Percentiles rank a stretch among this genome's conserved stretches.
These are phyloP conservation scores for Caenorhabditis plicata DNA, from an alignment of 2,888 invertebrate species.

Conservation along the genomic window DNA sequence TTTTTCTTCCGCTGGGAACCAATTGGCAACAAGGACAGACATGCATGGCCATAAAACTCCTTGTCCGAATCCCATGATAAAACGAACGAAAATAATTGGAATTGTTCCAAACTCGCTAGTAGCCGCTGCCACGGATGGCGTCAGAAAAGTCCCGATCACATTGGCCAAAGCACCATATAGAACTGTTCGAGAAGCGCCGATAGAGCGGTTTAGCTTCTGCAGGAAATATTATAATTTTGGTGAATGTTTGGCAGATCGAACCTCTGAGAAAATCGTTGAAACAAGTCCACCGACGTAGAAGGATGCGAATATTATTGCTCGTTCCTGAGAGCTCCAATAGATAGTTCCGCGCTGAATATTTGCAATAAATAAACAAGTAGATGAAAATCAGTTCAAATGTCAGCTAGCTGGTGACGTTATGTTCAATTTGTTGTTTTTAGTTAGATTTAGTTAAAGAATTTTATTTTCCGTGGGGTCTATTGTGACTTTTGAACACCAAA, in stretches of 20 bases:
- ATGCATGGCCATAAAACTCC: slow-evolving; percentile 64
- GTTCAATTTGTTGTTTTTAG: no score
- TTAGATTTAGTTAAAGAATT: no score
- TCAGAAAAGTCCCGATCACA: slow-evolving; percentile 58
- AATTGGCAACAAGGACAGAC: slow-evolving; percentile 60
- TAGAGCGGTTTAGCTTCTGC: slow-evolving; percentile 31
- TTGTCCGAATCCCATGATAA: slow-evolving; percentile 64
- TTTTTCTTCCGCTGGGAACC: slow-evolving; percentile 63
- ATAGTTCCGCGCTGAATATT: slow-evolving; percentile 57
- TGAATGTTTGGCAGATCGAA: slow-evolving; percentile 14
- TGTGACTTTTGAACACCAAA: no score
- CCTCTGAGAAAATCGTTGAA: slow-evolving; percentile 41
- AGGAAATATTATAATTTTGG: not conserved
- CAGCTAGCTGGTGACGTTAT: no score
- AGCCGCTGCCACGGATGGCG: slow-evolving; percentile 57
- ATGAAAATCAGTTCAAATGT: no score
- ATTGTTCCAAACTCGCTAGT: slow-evolving; percentile 41
- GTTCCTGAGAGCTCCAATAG: slow-evolving; percentile 52
- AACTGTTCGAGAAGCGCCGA: slow-evolving; percentile 54
- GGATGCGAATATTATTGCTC: slow-evolving; percentile 58
- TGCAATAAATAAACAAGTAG: no score
- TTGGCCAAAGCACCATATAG: slow-evolving; percentile 59
- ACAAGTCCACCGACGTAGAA: slow-evolving; percentile 54
- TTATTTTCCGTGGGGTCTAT: no score
- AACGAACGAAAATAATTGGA: slow-evolving; percentile 51